A percentile compares a stretch with the other conserved stretches of the same genome.
Conservation (phyloP, 2,888 invertebrate species). For the Cerceris ruficornis region DNA sequence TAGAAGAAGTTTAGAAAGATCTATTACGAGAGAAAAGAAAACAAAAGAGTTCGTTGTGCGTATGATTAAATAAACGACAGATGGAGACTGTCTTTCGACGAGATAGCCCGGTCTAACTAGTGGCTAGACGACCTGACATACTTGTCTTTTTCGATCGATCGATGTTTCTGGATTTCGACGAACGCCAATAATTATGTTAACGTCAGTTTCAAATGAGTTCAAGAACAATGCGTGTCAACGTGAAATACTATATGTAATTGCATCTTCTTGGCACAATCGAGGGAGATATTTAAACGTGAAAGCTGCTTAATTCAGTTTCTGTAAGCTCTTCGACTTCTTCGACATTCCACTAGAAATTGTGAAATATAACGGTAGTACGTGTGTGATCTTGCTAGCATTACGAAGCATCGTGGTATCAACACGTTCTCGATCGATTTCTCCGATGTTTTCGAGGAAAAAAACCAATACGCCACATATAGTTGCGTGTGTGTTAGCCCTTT, state of each 20-base stretch:
- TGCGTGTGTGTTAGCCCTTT: background rate
- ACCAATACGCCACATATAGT: background rate
- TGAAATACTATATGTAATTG: background rate
- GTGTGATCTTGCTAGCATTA: conserved; percentile 17
- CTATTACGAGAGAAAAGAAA: conserved; percentile 16
- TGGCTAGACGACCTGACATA: conserved; percentile 49
- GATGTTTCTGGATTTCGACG: conserved; percentile 30
- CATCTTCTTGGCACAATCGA: conserved; percentile 13
- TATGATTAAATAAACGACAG: conserved; percentile 36
- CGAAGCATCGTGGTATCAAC: conserved; percentile 14
- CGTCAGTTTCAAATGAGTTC: background rate
- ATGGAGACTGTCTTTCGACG: conserved; percentile 54
- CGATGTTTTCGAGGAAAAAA: background rate
- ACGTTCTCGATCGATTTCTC: conserved; percentile 9
- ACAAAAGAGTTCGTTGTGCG: conserved; percentile 40
- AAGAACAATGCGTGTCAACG: background rate
- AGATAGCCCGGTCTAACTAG: conserved; percentile 66
- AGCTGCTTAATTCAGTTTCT: conserved; percentile 26
- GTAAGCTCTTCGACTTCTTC: background rate
- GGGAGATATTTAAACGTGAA: conserved; percentile 7
- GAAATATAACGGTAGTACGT: conserved; percentile 17
- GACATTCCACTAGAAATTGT: conserved; percentile 50
- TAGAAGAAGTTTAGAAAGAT: conserved; percentile 51
- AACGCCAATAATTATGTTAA: background rate
- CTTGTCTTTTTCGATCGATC: conserved; percentile 31